A percentile compares a stretch with the other conserved stretches of the same genome.
Evolutionary conservation across 2,888 invertebrate genomes (phyloP).

Genomic region (Drosophila mulleri): DNA sequence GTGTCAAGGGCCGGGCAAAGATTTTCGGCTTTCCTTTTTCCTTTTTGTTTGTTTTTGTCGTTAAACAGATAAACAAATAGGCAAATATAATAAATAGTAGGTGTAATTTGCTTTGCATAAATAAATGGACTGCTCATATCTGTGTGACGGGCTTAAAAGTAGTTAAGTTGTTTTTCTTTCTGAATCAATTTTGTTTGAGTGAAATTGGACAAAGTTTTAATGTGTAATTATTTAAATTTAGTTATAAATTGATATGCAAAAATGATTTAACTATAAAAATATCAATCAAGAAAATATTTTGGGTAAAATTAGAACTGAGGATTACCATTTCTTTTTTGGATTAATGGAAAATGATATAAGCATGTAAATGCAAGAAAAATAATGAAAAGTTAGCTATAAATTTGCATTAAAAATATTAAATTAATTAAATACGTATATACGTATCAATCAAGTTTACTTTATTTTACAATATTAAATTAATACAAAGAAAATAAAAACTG

Average conservation of each 20-base stretch:
- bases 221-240: background rate
- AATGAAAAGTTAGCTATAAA: no score
- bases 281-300: no score
- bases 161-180: background rate
- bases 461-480: no score
- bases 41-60: slow-evolving; percentile 17
- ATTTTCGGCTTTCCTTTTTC: slow-evolving; percentile 13
- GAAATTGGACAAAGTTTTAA: background rate
- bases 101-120: background rate
- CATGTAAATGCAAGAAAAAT: no score
- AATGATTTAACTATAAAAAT: background rate
- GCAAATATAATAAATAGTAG: slow-evolving; percentile 1
- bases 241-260: background rate
- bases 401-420: no score
- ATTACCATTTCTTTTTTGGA: no score
- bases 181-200: background rate
- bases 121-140: background rate
- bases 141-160: background rate
- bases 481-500: no score
- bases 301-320: no score
- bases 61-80: background rate
- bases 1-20: background rate
- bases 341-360: no score
- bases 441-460: no score
- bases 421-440: no score